Percentiles rank a stretch among this genome's conserved stretches.
These are phyloP conservation scores for Anoncus sp. DNA, from an alignment of 2,888 invertebrate genomes.

Conservation along the genomic window DNA sequence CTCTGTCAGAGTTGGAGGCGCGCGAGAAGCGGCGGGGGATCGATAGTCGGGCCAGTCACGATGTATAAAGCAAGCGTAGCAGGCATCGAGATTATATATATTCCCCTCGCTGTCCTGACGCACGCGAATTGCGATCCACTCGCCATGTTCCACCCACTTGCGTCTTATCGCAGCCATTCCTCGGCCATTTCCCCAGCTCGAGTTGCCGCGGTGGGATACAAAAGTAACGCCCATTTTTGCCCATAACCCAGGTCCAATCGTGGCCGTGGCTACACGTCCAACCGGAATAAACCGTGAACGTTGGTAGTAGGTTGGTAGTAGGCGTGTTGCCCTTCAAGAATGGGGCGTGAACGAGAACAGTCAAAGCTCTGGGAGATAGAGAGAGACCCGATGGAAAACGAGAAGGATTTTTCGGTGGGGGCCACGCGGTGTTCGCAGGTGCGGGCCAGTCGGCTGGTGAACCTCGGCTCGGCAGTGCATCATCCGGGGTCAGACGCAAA, in stretches of 20 bases:
- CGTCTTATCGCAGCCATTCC: slow-evolving; percentile 78
- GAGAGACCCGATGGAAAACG: too few species aligned
- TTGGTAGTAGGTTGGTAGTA: too few species aligned
- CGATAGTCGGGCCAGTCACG: slow-evolving; percentile 67
- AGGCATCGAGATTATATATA: background rate
- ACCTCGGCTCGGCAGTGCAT: slow-evolving; percentile 78
- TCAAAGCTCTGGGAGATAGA: too few species aligned
- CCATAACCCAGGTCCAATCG: slow-evolving; percentile 70
- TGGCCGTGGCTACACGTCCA: too few species aligned
- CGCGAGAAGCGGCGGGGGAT: slow-evolving; percentile 57
- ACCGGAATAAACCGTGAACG: too few species aligned
- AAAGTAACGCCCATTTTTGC: slow-evolving; percentile 72
- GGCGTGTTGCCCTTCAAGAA: slow-evolving; percentile 53
- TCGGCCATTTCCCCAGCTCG: slow-evolving; percentile 73
- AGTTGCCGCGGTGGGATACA: slow-evolving; percentile 67
- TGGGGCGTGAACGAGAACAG: slow-evolving; percentile 14
- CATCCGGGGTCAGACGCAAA: slow-evolving; percentile 63
- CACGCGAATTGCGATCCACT: slow-evolving; percentile 44
- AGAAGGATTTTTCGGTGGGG: slow-evolving; percentile 72
- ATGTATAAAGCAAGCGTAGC: background rate
- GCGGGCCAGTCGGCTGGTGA: slow-evolving; percentile 81
- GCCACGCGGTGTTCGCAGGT: slow-evolving; percentile 75
- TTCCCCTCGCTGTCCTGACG: slow-evolving; percentile 10
- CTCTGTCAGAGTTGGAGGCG: too few species aligned
- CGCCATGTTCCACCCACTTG: slow-evolving; percentile 58